These are phyloP conservation scores for Chrysogorgia sp. DNA, from an alignment of 92 coral and sea anemone genomes.

Conservation along the genomic window DNA sequence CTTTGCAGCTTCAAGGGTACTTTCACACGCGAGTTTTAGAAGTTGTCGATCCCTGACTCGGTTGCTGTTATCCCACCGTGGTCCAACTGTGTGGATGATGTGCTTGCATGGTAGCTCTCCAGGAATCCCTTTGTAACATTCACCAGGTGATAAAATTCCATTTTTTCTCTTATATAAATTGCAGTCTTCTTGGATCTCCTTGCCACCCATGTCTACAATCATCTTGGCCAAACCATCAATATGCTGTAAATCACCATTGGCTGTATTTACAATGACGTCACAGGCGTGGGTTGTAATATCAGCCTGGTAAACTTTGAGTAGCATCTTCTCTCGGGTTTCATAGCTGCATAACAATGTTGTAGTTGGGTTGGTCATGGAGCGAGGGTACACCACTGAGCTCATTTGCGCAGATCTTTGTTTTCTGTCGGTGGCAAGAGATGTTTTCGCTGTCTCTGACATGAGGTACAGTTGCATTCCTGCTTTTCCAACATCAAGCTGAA, in stretches of 20 bases:
- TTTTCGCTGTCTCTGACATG: conserved; percentile 14
- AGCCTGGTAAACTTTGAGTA: conserved; percentile 37
- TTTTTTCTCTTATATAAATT: conserved; percentile 4
- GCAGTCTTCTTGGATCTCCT: conserved; percentile 47
- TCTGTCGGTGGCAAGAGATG: not conserved
- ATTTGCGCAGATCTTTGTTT: not conserved
- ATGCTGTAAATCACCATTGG: conserved; percentile 44
- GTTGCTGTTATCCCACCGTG: conserved; percentile 28
- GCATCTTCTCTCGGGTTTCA: conserved; percentile 35
- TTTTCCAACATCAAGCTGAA: conserved; percentile 45
- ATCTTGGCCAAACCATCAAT: conserved; percentile 36
- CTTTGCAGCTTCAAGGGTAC: conserved; percentile 34
- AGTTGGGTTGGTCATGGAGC: not conserved
- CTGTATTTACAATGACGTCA: conserved; percentile 56
- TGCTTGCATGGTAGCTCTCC: conserved; percentile 40
- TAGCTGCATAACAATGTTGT: conserved; percentile 37
- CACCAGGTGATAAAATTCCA: conserved; percentile 9
- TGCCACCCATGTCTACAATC: conserved; percentile 37
- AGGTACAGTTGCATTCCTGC: conserved; percentile 72
- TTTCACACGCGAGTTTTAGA: conserved; percentile 3
- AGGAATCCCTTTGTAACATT: conserved; percentile 6
- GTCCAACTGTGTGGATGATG: conserved; percentile 45
- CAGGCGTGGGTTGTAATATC: conserved; percentile 37
- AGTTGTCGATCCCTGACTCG: not conserved
- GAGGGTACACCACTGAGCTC: not conserved